Conservation (phyloP, 2,797 vertebrate genomes). For the Aselliscus stoliczkanus region DNA sequence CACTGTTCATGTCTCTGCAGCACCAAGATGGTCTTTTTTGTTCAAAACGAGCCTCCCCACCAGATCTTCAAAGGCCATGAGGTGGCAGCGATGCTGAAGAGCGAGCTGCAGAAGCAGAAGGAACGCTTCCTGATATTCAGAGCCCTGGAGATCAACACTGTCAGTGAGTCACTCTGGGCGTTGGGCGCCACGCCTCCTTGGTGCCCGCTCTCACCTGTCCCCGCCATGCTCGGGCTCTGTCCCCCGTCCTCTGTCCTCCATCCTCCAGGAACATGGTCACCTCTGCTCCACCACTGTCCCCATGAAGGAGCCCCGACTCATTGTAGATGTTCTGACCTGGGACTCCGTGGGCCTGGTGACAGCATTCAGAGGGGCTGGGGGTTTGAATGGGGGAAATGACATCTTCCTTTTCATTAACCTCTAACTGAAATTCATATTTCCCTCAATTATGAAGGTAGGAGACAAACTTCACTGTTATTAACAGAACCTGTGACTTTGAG, state of each 20-base stretch:
- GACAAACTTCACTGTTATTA: neutral
- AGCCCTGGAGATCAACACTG: slow-evolving; percentile 91
- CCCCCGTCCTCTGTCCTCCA: neutral
- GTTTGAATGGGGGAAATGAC: neutral
- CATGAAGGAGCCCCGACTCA: neutral
- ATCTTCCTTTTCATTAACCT: neutral
- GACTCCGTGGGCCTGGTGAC: neutral
- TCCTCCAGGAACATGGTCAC: neutral
- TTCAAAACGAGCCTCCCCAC: slow-evolving; percentile 92
- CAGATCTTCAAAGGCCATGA: slow-evolving; percentile 92
- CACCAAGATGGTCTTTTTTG: slow-evolving; percentile 96
- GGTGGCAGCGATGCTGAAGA: slow-evolving; percentile 90
- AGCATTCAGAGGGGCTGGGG: neutral
- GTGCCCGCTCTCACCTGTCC: neutral
- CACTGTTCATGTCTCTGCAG: slow-evolving; percentile 78
- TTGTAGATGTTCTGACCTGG: neutral
- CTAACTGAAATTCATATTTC: neutral
- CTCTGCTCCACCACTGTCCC: neutral
- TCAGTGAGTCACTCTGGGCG: slow-evolving; percentile 89
- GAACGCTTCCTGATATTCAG: slow-evolving; percentile 95
- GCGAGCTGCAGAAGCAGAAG: slow-evolving; percentile 93
- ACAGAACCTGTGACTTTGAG: neutral
- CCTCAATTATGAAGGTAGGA: neutral
- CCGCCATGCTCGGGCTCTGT: neutral
- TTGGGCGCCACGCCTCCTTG: neutral